A percentile compares a stretch with the other conserved stretches of the same genome.
Conservation (phyloP, 2,797 vertebrate species). For the Miopithecus talapoin region DNA sequence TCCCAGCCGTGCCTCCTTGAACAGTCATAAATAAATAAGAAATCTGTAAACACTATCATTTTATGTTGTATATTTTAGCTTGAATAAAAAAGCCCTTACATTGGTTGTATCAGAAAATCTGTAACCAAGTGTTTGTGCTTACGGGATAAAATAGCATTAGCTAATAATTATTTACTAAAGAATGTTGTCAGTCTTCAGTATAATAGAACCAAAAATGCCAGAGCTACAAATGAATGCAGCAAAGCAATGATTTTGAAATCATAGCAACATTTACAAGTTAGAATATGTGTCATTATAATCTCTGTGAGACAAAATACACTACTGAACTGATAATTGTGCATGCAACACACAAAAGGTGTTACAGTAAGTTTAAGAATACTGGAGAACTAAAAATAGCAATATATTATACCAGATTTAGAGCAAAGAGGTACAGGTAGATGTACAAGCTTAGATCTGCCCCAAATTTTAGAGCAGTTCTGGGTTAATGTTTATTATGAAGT, state of each 20-base stretch:
- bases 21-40: neutral
- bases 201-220: constrained; percentile 72
- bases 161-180: constrained; percentile 80
- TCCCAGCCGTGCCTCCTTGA: neutral
- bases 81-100: constrained; percentile 33
- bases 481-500: too few species aligned
- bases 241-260: constrained; percentile 81
- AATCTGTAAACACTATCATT: neutral
- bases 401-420: constrained; percentile 22
- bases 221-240: constrained; percentile 70
- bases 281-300: constrained; percentile 75
- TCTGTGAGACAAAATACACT: constrained; percentile 62
- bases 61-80: constrained; percentile 31
- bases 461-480: neutral
- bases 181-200: constrained; percentile 78
- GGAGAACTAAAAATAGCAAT: constrained; percentile 57
- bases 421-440: neutral
- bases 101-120: constrained; percentile 69
- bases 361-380: neutral
- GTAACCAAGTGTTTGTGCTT: constrained; percentile 73
- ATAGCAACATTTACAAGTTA: constrained; percentile 73
- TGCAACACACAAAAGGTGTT: constrained; percentile 57
- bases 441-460: neutral
- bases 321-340: constrained; percentile 66
- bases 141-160: constrained; percentile 66